Conservation (phyloP, 2,888 invertebrate species). For the Thera britannica region DNA sequence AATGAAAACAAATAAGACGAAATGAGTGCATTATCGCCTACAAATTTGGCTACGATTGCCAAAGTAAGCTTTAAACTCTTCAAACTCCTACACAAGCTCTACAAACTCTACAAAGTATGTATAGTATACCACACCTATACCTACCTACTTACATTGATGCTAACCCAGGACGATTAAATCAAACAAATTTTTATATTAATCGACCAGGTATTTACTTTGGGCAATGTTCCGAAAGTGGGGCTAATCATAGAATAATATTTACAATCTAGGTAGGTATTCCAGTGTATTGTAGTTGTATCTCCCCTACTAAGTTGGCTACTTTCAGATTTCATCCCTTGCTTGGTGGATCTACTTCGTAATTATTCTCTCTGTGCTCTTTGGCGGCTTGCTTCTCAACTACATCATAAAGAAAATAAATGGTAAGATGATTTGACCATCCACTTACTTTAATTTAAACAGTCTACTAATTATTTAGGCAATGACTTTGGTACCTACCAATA, state of each 20-base stretch:
- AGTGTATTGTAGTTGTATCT: too few species aligned
- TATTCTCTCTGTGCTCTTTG: constrained; percentile 50
- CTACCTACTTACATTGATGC: background rate
- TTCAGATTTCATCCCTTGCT: constrained; percentile 36
- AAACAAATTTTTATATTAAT: too few species aligned
- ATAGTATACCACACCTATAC: background rate
- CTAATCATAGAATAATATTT: too few species aligned
- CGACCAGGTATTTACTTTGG: too few species aligned
- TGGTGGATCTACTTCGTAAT: constrained; percentile 66
- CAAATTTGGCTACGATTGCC: constrained; percentile 2
- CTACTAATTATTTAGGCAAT: background rate
- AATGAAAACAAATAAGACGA: background rate
- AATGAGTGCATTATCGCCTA: constrained; percentile 1
- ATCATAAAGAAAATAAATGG: constrained; percentile 65
- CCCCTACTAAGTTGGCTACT: background rate
- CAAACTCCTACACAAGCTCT: background rate
- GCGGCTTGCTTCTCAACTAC: constrained; percentile 59
- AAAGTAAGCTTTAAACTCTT: constrained; percentile 3
- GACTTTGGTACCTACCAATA: background rate
- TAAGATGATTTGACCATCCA: constrained; percentile 30
- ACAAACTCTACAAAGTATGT: constrained; percentile 1
- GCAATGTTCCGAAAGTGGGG: too few species aligned
- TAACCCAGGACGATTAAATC: too few species aligned
- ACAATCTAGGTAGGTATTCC: too few species aligned
- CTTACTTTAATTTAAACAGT: too few species aligned